These are phyloP conservation scores for Nyctalus aviator DNA, from an alignment of 2,797 vertebrate genomes.

Conservation along the genomic window DNA sequence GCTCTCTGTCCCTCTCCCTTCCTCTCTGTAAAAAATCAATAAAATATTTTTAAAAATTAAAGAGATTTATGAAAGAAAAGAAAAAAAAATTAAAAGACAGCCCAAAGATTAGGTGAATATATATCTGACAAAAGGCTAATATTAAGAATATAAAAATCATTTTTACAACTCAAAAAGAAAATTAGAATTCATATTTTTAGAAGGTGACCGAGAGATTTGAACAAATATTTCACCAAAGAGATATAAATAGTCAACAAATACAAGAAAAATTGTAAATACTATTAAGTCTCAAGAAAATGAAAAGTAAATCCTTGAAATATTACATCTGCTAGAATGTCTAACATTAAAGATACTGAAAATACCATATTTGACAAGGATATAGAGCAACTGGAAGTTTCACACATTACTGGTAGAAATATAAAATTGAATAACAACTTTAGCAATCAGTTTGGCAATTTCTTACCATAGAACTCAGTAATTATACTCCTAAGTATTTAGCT, in stretches of 20 bases:
- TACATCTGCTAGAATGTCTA: neutral
- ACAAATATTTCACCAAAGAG: neutral
- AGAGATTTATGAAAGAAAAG: neutral
- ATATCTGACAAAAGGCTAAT: neutral
- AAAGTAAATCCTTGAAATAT: neutral
- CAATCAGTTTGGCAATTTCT: neutral
- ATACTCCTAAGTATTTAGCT: neutral
- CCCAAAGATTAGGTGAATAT: neutral
- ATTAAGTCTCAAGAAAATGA: neutral
- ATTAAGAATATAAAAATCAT: constrained; percentile 22
- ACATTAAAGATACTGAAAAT: constrained; percentile 26
- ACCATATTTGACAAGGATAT: neutral
- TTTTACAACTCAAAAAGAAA: neutral
- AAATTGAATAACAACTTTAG: constrained; percentile 18
- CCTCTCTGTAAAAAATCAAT: too few relatives aligned
- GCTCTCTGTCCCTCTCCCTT: too few relatives aligned
- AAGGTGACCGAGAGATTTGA: neutral
- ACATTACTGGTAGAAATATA: neutral
- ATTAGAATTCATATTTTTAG: neutral
- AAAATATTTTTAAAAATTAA: constrained; percentile 11
- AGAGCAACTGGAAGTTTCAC: neutral
- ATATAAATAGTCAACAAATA: neutral
- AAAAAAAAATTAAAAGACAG: constrained; percentile 24
- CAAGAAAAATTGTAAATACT: neutral
- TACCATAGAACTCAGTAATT: neutral